Evolutionary conservation across 2,113 vertebrate genomes (phyloP), one percentile per base, ranked within the genome.

Genomic region (Chlamydotis undulata): DNA sequence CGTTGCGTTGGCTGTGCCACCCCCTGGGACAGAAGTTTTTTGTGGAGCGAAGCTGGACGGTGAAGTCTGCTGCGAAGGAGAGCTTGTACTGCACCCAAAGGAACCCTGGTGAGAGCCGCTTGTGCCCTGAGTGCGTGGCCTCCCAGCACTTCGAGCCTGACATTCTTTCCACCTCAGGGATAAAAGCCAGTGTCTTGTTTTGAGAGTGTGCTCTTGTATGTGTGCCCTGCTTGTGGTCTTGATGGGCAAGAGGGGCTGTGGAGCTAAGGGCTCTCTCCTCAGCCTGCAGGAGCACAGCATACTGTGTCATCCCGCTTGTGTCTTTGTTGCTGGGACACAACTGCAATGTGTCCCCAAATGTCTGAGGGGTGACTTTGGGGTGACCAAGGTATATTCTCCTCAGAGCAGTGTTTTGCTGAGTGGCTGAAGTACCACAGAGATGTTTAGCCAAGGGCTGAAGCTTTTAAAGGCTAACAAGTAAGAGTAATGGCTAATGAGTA

Each of bases 1-100:
- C 98, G 0, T 91, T 99, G 84, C 98, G 98, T 83, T 99, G 99
- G 99, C 98, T 99, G 73, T 99, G 99, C 97, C 99, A 99, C 18
- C 99, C 99, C 1, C 68, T 99, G 96, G 99, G 99, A 76, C 98
- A 98, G 94, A 99, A 99, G 97, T 99, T 99, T 93, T 99, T 99
- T 97, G 98, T 99, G 96, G 99, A 99, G 75, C 98, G 99, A 80
- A 99, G 99, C 97, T 99, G 99, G 99, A 99, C 98, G 0, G 98
- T 99, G 96, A 99, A 98, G 94, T 98, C 98, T 0, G 98, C 98
- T 77, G 97, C 98, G 5, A 98, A 97, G 78, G 99, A 99, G 33
- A 98, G 98, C 43, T 97, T 99, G n/a, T 99, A 98, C 95, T 99
- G 99, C 31, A 98, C 98, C 19, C 98, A 98, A 57, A 99, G 99